Conservation (phyloP, 2,113 vertebrate species). For the Micronisus gabar region DNA sequence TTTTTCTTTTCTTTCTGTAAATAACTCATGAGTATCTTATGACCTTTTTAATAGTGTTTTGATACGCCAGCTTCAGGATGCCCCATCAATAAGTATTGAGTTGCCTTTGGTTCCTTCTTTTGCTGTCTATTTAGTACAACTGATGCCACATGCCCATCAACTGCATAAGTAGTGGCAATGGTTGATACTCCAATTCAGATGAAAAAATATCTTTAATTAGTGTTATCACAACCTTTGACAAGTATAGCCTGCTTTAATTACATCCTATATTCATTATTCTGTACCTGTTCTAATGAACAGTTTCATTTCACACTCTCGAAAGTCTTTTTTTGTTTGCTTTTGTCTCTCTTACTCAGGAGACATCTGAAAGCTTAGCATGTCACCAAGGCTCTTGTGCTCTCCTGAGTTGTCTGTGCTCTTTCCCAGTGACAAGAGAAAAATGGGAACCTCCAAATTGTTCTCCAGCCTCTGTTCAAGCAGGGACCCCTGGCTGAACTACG, state of each 20-base stretch:
- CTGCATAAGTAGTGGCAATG: neutral
- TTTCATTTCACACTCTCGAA: neutral
- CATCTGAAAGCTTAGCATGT: neutral
- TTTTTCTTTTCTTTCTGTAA: neutral
- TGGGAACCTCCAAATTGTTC: neutral
- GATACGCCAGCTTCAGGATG: neutral
- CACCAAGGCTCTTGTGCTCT: neutral
- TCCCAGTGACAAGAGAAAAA: neutral
- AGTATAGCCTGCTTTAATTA: neutral
- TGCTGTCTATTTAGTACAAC: neutral
- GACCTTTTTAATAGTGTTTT: neutral
- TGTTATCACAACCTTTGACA: neutral
- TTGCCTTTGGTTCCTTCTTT: neutral
- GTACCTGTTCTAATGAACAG: neutral
- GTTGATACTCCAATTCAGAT: neutral
- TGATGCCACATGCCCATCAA: neutral
- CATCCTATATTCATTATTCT: neutral
- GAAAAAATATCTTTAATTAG: neutral
- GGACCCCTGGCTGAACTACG: neutral
- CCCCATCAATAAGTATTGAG: neutral
- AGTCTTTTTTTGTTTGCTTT: neutral
- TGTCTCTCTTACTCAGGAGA: neutral
- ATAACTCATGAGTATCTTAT: neutral
- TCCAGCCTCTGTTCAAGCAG: neutral
- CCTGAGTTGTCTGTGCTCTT: neutral